Conservation (phyloP, 1,140 invertebrate species). For the Whitmania pigra region DNA sequence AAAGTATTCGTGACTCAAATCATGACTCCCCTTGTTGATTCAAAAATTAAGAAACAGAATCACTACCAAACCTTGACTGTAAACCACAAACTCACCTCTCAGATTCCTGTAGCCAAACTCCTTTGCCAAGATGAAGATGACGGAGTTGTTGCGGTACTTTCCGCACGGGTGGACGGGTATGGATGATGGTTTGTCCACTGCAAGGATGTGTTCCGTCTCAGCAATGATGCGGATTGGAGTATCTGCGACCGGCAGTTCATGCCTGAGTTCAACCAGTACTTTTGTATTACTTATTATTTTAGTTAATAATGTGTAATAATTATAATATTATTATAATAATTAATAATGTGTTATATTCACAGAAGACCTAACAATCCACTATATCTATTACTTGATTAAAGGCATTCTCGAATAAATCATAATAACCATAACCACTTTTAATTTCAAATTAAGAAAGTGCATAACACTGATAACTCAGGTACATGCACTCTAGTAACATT, state of each 20-base stretch:
- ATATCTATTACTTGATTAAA: neutral
- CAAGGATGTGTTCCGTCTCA: slow-evolving; percentile 93
- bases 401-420: slow-evolving; percentile 10
- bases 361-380: neutral
- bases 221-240: slow-evolving; percentile 85
- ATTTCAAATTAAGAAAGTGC: neutral
- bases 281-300: neutral
- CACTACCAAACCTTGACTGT: too few relatives aligned
- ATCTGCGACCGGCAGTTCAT: slow-evolving; percentile 90
- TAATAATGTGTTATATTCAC: neutral
- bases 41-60: too few relatives aligned
- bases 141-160: slow-evolving; percentile 84
- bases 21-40: too few relatives aligned
- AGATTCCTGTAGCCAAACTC: slow-evolving; percentile 87
- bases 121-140: slow-evolving; percentile 88
- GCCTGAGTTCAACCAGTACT: slow-evolving; percentile 56
- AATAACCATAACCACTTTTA: neutral
- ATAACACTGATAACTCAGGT: too few relatives aligned
- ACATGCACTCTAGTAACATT: too few relatives aligned
- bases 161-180: slow-evolving; percentile 97
- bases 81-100: slow-evolving; percentile 55
- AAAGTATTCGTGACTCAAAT: too few relatives aligned
- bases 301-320: too few relatives aligned
- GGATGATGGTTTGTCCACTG: slow-evolving; percentile 98
- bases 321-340: neutral